Conservation (phyloP, 1,140 invertebrate species). For the Megalonaias nervosa region DNA sequence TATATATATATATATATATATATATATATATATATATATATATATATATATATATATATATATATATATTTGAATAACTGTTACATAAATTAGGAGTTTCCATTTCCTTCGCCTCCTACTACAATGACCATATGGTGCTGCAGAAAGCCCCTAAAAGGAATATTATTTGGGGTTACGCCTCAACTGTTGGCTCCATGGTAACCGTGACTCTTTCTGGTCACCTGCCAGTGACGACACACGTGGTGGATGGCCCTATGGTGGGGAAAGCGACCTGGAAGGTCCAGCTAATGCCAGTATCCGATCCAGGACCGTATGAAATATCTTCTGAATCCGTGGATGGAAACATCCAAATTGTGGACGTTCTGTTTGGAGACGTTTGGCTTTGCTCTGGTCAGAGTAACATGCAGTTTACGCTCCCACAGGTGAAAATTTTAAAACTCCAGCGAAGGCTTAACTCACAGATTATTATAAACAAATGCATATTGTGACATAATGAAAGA, state of each 20-base stretch:
- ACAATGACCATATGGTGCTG: conserved; percentile 64
- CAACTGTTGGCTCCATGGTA: conserved; percentile 44
- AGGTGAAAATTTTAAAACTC: no score
- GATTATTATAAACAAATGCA: no score
- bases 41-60: no score
- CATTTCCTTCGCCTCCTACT: conserved; percentile 56
- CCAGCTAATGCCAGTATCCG: not conserved
- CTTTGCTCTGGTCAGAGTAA: conserved; percentile 57
- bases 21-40: no score
- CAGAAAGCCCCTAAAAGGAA: conserved; percentile 53
- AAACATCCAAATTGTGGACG: conserved; percentile 21
- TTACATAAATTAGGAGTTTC: conserved; percentile 1
- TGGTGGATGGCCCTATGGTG: not conserved
- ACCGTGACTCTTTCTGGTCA: conserved; percentile 37
- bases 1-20: no score
- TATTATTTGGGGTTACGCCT: conserved; percentile 59
- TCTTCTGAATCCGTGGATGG: not conserved
- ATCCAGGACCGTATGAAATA: conserved; percentile 4
- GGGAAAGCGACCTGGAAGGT: conserved; percentile 2
- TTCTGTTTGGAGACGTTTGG: conserved; percentile 58
- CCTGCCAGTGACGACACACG: not conserved
- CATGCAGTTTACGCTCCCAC: conserved; percentile 37
- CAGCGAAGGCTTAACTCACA: no score
- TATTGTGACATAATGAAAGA: no score
- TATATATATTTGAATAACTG: not conserved